phyloP scores from a whole-genome alignment of 2,113 vertebrate genomes.

The Daboia siamensis region DNA sequence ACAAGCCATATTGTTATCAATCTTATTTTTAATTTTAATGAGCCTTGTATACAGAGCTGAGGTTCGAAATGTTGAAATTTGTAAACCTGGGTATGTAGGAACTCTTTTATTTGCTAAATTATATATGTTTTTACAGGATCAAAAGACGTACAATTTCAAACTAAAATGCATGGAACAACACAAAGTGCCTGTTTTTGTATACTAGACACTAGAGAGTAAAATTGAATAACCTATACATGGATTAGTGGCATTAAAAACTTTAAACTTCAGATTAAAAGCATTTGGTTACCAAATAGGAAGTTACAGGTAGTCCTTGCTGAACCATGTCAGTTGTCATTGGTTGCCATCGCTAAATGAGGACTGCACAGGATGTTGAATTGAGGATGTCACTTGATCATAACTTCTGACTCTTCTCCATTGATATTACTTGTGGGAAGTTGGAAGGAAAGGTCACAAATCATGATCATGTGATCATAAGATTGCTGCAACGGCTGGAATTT shows the following conservation, averaged over 20 bases:
- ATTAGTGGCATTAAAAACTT: neutral
- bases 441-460: neutral
- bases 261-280: neutral
- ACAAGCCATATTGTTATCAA: neutral
- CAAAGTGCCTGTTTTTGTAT: neutral
- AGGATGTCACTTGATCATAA: neutral
- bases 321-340: neutral
- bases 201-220: neutral
- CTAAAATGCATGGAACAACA: neutral
- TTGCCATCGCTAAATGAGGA: neutral
- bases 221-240: neutral
- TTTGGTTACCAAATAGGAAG: neutral
- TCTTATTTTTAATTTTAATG: neutral
- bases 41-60: neutral
- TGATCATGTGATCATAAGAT: neutral
- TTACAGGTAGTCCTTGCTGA: neutral
- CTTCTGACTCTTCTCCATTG: neutral
- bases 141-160: neutral
- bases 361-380: neutral
- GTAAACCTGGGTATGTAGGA: neutral
- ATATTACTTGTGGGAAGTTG: neutral
- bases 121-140: neutral
- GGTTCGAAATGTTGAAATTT: neutral
- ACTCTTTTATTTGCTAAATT: neutral
- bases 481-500: neutral